phyloP scores from a whole-genome alignment of 2,888 invertebrate species.

The Dryocosmus kuriphilus region DNA sequence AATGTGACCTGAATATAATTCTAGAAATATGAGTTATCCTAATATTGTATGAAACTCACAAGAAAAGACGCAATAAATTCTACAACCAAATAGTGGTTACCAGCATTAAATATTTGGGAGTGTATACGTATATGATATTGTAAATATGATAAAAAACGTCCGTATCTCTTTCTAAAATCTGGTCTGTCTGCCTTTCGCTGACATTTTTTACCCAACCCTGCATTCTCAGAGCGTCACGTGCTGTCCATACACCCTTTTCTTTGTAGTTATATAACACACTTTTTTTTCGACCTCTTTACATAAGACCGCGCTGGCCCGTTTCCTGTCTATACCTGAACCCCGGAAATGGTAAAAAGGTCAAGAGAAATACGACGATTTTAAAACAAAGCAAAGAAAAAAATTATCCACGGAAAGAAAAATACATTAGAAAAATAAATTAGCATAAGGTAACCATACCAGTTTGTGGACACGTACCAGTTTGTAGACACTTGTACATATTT shows the following conservation, averaged over 20 bases:
- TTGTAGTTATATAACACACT: not conserved
- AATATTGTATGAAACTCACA: not conserved
- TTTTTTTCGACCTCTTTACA: conserved; percentile 18
- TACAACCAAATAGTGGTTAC: not conserved
- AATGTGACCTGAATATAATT: not conserved
- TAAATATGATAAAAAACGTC: conserved; percentile 15
- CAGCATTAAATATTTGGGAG: not conserved
- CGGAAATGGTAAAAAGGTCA: conserved; percentile 8
- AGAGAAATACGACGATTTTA: not conserved
- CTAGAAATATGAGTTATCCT: not conserved
- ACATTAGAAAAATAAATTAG: too few species aligned
- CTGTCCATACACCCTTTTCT: conserved; percentile 7
- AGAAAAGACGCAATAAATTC: not conserved
- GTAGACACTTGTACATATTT: too few species aligned
- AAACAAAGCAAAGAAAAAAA: not conserved
- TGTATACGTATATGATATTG: conserved; percentile 16
- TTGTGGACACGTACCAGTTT: too few species aligned
- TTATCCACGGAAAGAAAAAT: not conserved
- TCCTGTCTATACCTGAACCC: conserved; percentile 1
- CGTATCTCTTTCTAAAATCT: not conserved
- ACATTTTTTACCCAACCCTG: not conserved
- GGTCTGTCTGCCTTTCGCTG: conserved; percentile 3
- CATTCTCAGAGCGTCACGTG: conserved; percentile 10
- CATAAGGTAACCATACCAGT: too few species aligned
- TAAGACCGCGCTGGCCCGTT: not conserved